phyloP scores from a whole-genome alignment of 2,888 invertebrate species.

The Copidosoma aretas region DNA sequence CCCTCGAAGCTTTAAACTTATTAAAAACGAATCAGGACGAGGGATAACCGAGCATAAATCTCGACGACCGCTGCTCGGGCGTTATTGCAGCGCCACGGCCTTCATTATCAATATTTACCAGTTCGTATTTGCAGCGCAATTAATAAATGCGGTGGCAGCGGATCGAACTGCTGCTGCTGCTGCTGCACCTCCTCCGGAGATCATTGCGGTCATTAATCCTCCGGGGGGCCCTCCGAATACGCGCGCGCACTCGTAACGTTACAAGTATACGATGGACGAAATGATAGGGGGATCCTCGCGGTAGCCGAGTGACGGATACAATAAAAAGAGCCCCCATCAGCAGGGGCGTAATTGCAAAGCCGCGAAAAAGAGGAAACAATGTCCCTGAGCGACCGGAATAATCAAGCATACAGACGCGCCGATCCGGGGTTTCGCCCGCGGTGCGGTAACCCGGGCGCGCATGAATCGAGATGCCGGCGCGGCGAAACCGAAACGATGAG shows the following conservation, averaged over 20 bases:
- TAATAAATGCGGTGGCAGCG: constrained; percentile 5
- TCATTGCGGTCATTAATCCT: constrained; percentile 7
- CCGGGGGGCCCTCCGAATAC: too few species aligned
- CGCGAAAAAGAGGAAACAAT: too few species aligned
- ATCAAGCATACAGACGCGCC: neutral
- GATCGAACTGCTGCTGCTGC: too few species aligned
- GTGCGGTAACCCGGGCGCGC: constrained; percentile 21
- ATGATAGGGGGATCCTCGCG: too few species aligned
- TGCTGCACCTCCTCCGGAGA: too few species aligned
- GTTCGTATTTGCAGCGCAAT: constrained; percentile 31
- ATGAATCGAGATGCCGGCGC: constrained; percentile 19
- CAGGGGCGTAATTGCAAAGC: neutral
- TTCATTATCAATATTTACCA: constrained; percentile 39
- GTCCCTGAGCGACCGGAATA: too few species aligned
- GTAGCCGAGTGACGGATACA: neutral
- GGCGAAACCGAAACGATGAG: constrained; percentile 19
- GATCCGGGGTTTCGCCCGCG: constrained; percentile 9
- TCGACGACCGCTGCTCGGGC: constrained; percentile 15
- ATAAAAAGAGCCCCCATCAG: neutral
- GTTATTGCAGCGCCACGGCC: constrained; percentile 31
- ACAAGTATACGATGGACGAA: too few species aligned
- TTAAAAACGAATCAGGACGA: constrained; percentile 27
- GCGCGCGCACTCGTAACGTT: neutral
- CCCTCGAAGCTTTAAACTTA: constrained; percentile 30
- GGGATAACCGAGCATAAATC: constrained; percentile 30